Evolutionary conservation across 1,140 invertebrate species (phyloP).

Genomic region (Panagrolaimus sp.): DNA sequence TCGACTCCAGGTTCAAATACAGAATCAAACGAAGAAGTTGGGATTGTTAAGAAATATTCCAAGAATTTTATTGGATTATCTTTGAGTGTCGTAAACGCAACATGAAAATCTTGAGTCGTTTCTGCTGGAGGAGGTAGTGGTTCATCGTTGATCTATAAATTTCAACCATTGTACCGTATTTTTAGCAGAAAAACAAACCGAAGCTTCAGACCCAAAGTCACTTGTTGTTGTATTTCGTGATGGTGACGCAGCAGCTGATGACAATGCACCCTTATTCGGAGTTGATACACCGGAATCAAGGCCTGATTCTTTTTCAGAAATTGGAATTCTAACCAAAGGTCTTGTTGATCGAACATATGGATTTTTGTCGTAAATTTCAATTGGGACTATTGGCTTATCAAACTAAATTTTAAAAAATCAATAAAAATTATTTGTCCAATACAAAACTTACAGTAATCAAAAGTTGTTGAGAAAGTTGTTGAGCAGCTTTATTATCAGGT

Average conservation of each 20-base stretch:
- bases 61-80: neutral
- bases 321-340: neutral
- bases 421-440: too few species aligned
- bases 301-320: neutral
- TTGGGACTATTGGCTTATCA: constrained; percentile 4
- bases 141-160: too few species aligned
- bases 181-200: too few species aligned
- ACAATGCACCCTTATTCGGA: neutral
- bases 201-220: too few species aligned
- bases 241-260: neutral
- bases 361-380: constrained; percentile 2
- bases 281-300: neutral
- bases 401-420: neutral
- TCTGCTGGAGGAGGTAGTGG: neutral
- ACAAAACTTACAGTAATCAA: constrained; percentile 11
- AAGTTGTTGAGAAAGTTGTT: neutral
- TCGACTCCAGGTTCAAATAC: neutral
- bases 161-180: too few species aligned
- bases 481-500: neutral
- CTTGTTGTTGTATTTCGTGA: too few species aligned
- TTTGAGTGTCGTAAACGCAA: constrained; percentile 5
- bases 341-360: neutral
- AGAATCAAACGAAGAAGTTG: neutral
- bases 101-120: neutral
- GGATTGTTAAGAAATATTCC: neutral